These are phyloP conservation scores for Cerastoderma edule DNA, from an alignment of 2,888 invertebrate genomes.

Conservation along the genomic window DNA sequence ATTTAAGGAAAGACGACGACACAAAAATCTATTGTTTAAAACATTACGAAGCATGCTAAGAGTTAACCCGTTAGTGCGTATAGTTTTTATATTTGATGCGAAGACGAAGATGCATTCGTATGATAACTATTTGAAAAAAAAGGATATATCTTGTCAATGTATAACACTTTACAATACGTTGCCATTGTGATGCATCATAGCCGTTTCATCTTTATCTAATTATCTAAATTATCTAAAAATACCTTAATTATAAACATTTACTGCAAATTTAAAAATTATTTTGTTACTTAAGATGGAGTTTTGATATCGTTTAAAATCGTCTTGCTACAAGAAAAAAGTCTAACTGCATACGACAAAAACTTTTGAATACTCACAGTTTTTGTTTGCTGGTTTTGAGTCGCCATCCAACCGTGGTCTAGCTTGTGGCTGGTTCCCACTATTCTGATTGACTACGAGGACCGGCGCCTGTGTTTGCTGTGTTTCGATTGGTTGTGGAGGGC, in stretches of 20 bases:
- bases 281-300: not conserved
- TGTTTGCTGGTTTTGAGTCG: not conserved
- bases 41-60: too few relatives aligned
- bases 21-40: too few relatives aligned
- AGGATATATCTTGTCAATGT: too few relatives aligned
- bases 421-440: not conserved
- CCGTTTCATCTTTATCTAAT: too few relatives aligned
- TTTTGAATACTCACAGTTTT: not conserved
- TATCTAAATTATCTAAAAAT: not conserved
- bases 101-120: too few relatives aligned
- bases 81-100: too few relatives aligned
- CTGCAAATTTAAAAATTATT: not conserved
- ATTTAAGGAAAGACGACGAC: too few relatives aligned
- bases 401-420: not conserved
- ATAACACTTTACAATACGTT: too few relatives aligned
- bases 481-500: slow-evolving; percentile 17
- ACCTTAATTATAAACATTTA: not conserved
- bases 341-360: not conserved
- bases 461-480: slow-evolving; percentile 2
- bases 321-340: not conserved
- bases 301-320: not conserved
- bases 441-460: slow-evolving; percentile 10
- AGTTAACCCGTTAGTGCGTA: too few relatives aligned
- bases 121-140: too few relatives aligned
- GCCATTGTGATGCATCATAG: too few relatives aligned